Evolutionary conservation across 2,888 invertebrate genomes (phyloP).

Genomic region (Lottia gigantea): DNA sequence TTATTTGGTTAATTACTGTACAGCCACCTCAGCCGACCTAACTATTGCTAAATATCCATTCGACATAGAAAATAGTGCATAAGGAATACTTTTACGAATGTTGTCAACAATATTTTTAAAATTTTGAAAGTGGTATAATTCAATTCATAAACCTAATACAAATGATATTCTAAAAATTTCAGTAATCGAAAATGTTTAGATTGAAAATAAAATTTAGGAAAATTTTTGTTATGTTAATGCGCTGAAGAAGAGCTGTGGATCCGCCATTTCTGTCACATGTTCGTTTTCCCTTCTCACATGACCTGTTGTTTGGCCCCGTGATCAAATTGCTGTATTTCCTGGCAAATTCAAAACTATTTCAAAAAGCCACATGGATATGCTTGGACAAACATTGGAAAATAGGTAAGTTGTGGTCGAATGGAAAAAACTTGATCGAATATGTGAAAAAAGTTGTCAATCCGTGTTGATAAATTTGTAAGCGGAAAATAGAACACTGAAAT

Average conservation of each 20-base stretch:
- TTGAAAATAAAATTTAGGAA: not conserved
- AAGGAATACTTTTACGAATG: too few relatives aligned
- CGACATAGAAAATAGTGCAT: too few relatives aligned
- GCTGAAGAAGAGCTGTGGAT: slow-evolving; percentile 21
- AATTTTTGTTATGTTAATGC: slow-evolving; percentile 26
- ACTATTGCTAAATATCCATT: too few relatives aligned
- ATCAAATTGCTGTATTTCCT: slow-evolving; percentile 67
- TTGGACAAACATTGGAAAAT: slow-evolving; percentile 66
- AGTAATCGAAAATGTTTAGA: not conserved
- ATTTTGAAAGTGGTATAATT: too few relatives aligned
- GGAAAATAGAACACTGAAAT: too few relatives aligned
- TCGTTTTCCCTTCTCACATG: slow-evolving; percentile 69
- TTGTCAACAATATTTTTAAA: too few relatives aligned
- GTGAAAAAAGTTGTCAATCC: not conserved
- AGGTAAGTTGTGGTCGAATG: slow-evolving; percentile 52
- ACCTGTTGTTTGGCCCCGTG: slow-evolving; percentile 71
- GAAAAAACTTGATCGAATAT: not conserved
- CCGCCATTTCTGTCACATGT: slow-evolving; percentile 68
- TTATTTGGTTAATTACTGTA: too few relatives aligned
- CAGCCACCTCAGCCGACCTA: too few relatives aligned
- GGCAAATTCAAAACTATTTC: slow-evolving; percentile 67
- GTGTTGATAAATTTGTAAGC: too few relatives aligned
- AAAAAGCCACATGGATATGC: slow-evolving; percentile 67
- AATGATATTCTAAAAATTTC: too few relatives aligned
- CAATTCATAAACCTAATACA: too few relatives aligned